Conservation (phyloP, 2,797 vertebrate genomes). For the Euphonia xanthogaster region DNA sequence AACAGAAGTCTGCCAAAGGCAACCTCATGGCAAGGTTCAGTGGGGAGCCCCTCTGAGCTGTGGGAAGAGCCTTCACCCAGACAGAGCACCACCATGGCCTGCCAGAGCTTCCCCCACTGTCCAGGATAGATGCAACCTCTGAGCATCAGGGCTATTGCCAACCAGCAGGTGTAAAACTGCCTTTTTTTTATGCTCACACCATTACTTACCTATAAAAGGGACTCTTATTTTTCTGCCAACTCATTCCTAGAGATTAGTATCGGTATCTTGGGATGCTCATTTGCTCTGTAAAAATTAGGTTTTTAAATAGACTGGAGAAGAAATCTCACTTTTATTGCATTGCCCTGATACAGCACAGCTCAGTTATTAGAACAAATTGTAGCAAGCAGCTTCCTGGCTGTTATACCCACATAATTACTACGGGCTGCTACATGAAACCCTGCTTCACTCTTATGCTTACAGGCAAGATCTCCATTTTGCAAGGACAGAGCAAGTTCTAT, state of each 20-base stretch:
- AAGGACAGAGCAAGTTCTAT: constrained; percentile 62
- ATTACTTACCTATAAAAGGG: constrained; percentile 33
- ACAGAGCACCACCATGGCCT: neutral
- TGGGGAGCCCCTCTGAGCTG: fast-evolving
- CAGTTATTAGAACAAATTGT: constrained; percentile 35
- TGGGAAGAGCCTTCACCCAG: neutral
- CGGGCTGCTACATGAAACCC: constrained; percentile 16
- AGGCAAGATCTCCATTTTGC: constrained; percentile 55
- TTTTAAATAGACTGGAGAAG: constrained; percentile 16
- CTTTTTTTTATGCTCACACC: neutral
- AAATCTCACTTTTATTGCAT: constrained; percentile 16
- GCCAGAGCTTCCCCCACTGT: neutral
- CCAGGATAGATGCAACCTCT: neutral
- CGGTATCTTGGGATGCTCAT: constrained; percentile 19
- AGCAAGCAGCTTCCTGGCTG: neutral
- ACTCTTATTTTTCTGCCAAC: constrained; percentile 29
- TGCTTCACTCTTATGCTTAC: neutral
- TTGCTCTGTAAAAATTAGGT: constrained; percentile 24
- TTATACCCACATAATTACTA: constrained; percentile 24
- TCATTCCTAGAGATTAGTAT: constrained; percentile 31
- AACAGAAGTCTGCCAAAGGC: neutral
- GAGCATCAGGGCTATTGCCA: neutral
- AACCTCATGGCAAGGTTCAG: neutral
- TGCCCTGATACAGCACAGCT: neutral
- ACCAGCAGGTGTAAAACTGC: neutral